Evolutionary conservation across 2,888 invertebrate genomes (phyloP).

Genomic region (Polydrusus tereticollis): DNA sequence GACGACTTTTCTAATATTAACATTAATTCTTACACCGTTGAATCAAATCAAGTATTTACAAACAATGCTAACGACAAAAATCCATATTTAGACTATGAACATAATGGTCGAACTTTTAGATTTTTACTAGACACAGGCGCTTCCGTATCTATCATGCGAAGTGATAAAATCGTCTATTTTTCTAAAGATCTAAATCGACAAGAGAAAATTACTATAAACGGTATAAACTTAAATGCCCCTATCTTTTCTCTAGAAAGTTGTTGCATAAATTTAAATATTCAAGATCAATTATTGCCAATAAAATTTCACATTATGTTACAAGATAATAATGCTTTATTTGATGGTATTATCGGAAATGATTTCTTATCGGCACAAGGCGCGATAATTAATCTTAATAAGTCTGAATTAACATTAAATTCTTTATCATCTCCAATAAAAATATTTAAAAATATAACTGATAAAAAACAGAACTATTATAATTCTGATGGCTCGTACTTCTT

Average conservation of each 20-base stretch:
- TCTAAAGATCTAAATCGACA: neutral
- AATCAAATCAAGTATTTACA: too few relatives aligned
- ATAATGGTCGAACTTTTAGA: conserved; percentile 28
- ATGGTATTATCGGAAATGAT: conserved; percentile 53
- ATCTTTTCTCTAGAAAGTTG: conserved; percentile 38
- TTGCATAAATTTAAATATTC: conserved; percentile 18
- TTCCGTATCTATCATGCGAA: conserved; percentile 48
- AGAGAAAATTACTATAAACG: conserved; percentile 25
- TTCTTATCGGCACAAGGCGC: conserved; percentile 47
- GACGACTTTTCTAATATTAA: too few relatives aligned
- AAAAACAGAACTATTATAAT: neutral
- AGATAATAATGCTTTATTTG: conserved; percentile 40
- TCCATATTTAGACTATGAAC: neutral
- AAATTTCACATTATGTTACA: conserved; percentile 42
- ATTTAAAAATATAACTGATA: neutral
- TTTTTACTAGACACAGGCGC: conserved; percentile 54
- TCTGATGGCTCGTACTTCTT: neutral
- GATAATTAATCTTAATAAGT: conserved; percentile 31
- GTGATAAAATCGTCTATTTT: conserved; percentile 16
- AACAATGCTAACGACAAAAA: neutral
- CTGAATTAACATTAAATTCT: neutral
- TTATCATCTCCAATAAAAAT: neutral
- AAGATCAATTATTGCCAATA: conserved; percentile 16
- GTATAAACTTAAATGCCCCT: conserved; percentile 32
- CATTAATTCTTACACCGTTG: too few relatives aligned